Evolutionary conservation across 2,797 vertebrate species (phyloP).

Genomic region (Scarus forsteni): DNA sequence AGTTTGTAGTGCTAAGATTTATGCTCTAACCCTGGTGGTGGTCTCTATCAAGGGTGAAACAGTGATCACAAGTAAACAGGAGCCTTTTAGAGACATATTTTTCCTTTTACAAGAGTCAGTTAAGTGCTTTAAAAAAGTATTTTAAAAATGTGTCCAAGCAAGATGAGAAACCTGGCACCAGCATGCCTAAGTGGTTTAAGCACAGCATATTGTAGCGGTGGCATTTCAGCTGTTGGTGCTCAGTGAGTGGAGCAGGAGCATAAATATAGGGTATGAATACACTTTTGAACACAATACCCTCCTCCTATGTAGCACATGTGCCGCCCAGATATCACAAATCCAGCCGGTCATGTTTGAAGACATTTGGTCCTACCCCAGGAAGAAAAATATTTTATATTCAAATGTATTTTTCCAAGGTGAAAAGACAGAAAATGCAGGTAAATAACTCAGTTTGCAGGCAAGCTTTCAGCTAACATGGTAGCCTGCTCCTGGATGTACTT

Average conservation of each 20-base stretch:
- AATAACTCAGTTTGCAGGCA: neutral
- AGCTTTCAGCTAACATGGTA: neutral
- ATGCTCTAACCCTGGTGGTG: constrained; percentile 39
- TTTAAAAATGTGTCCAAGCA: constrained; percentile 71
- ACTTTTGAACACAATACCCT: constrained; percentile 65
- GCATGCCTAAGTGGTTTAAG: constrained; percentile 79
- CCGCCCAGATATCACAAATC: constrained; percentile 52
- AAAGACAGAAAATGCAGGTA: neutral
- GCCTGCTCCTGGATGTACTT: neutral
- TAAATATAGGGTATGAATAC: constrained; percentile 72
- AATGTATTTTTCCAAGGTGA: neutral
- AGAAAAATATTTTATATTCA: neutral
- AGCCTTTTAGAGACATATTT: constrained; percentile 69
- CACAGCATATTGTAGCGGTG: constrained; percentile 66
- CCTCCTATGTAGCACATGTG: constrained; percentile 54
- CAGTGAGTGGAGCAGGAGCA: constrained; percentile 57
- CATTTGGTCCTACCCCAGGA: constrained; percentile 3
- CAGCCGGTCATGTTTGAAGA: constrained; percentile 60
- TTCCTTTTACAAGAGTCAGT: constrained; percentile 66
- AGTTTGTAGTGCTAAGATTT: constrained; percentile 64
- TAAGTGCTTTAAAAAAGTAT: constrained; percentile 72
- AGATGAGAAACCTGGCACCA: constrained; percentile 78
- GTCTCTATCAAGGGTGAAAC: constrained; percentile 64
- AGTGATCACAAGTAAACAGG: constrained; percentile 71
- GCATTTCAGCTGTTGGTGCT: constrained; percentile 78